A percentile compares a stretch with the other conserved stretches of the same genome.
Evolutionary conservation across 2,888 invertebrate species (phyloP).

Genomic region (Phasia obesa): DNA sequence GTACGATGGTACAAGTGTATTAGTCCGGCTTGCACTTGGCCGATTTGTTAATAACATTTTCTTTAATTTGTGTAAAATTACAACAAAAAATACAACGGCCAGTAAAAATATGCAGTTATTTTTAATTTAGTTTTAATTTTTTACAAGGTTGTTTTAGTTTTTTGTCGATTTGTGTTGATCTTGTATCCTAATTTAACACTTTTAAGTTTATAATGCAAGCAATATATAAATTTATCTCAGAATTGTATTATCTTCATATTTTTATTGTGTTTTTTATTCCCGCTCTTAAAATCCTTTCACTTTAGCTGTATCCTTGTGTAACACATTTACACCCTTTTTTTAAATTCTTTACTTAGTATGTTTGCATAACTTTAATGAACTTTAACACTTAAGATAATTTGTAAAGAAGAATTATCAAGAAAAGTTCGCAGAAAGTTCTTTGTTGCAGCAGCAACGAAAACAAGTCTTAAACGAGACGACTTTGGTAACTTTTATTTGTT

Average conservation of each 20-base stretch:
- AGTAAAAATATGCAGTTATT: too few species aligned
- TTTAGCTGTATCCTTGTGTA: conserved; percentile 35
- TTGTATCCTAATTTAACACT: too few species aligned
- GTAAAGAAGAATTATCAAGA: conserved; percentile 54
- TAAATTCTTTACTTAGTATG: neutral
- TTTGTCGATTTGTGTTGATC: too few species aligned
- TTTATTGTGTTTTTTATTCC: neutral
- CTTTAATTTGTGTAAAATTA: too few species aligned
- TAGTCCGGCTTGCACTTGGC: too few species aligned
- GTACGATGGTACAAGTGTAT: too few species aligned
- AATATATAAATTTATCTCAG: conserved; percentile 13
- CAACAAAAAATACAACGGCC: too few species aligned
- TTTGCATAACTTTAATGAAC: conserved; percentile 12
- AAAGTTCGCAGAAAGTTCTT: conserved; percentile 37
- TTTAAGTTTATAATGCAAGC: too few species aligned
- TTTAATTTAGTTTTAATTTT: too few species aligned
- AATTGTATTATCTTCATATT: neutral
- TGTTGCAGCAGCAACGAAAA: conserved; percentile 27
- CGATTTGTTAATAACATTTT: too few species aligned
- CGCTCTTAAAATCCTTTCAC: conserved; percentile 46
- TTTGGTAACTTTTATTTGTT: conserved; percentile 53
- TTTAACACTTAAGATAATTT: conserved; percentile 62
- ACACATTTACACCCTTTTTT: neutral
- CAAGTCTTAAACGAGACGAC: conserved; percentile 39
- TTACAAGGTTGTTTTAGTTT: too few species aligned